Evolutionary conservation across 1,140 invertebrate species (phyloP).

Genomic region (Coenobita brevimanus): DNA sequence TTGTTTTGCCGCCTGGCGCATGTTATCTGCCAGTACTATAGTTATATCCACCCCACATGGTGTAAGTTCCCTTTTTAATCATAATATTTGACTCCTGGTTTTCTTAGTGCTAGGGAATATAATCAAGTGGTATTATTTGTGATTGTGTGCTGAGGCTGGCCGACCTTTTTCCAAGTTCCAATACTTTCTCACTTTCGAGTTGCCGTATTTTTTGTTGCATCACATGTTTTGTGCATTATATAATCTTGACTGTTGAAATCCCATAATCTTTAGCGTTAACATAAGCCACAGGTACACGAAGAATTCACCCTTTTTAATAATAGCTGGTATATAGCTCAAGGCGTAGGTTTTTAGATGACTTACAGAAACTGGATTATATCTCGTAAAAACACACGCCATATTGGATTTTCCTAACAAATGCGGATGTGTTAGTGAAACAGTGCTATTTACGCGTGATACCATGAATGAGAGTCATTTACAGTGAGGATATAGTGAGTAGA

Average conservation of each 20-base stretch:
- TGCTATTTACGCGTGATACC: constrained; percentile 26
- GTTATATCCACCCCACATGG: not conserved
- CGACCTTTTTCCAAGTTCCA: constrained; percentile 61
- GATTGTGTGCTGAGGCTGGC: constrained; percentile 40
- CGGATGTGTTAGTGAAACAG: constrained; percentile 38
- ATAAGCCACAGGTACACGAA: not conserved
- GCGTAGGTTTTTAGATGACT: constrained; percentile 60
- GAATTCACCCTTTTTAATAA: not conserved
- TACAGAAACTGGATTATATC: constrained; percentile 48
- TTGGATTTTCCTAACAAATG: constrained; percentile 60
- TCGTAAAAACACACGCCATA: constrained; percentile 60
- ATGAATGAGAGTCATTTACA: not conserved
- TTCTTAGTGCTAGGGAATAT: not conserved
- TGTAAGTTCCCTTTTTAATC: not conserved
- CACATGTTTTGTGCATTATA: not conserved
- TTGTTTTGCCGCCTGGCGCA: constrained; percentile 17
- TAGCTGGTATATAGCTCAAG: not conserved
- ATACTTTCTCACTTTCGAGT: constrained; percentile 37
- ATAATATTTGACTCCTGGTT: not conserved
- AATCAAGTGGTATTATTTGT: constrained; percentile 9
- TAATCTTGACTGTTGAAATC: not conserved
- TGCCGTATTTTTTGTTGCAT: not conserved
- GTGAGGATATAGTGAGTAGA: not conserved
- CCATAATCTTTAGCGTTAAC: not conserved
- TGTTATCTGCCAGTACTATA: not conserved